These are phyloP conservation scores for Aphidius colemani DNA, from an alignment of 2,888 invertebrate genomes.

Conservation along the genomic window DNA sequence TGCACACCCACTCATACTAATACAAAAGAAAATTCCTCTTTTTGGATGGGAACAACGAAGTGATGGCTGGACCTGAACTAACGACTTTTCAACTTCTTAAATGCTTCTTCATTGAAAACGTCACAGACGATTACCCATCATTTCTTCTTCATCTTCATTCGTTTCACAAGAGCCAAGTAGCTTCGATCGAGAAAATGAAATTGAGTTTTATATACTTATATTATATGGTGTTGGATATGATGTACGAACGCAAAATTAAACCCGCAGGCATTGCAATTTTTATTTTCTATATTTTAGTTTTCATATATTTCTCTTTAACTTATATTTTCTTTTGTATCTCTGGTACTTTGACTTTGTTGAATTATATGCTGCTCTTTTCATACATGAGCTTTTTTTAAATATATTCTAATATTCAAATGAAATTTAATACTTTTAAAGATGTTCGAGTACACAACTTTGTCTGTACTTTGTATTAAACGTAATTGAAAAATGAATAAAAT, in stretches of 20 bases:
- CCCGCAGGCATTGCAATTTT: conserved; percentile 7
- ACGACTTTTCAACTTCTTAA: conserved; percentile 41
- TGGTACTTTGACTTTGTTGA: neutral
- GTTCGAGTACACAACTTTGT: too few relatives aligned
- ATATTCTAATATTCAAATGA: too few relatives aligned
- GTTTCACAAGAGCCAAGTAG: conserved; percentile 2
- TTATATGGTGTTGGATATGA: neutral
- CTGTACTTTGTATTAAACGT: too few relatives aligned
- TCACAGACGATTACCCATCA: conserved; percentile 29
- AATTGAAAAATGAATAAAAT: too few relatives aligned
- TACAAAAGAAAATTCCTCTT: conserved; percentile 1
- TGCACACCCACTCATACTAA: conserved; percentile 7
- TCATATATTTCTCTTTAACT: neutral
- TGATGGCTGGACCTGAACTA: conserved; percentile 30
- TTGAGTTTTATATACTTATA: conserved; percentile 2
- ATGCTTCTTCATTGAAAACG: conserved; percentile 37
- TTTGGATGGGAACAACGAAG: neutral
- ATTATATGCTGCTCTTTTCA: neutral
- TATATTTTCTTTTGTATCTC: neutral
- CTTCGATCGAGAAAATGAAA: conserved; percentile 3
- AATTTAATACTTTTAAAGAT: too few relatives aligned
- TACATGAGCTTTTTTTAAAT: too few relatives aligned
- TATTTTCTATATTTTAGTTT: too few relatives aligned
- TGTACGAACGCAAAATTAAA: neutral
- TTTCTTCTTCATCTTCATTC: conserved; percentile 14